Evolutionary conservation across 1,140 invertebrate species (phyloP).

Genomic region (Muscidifurax raptorellus): DNA sequence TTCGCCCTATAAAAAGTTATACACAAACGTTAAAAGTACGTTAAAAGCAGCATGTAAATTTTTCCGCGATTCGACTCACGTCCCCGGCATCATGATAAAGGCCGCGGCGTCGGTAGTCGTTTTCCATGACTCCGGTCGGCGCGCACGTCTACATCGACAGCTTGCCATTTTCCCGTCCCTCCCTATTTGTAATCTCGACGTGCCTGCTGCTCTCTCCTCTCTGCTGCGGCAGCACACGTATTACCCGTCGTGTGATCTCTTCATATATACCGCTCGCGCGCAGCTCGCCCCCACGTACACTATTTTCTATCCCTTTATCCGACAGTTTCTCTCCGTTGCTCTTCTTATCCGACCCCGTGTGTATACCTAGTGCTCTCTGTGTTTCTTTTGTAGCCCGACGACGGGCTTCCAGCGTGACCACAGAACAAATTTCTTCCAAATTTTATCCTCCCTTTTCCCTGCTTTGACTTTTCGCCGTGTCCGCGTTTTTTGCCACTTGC

Average conservation of each 20-base stretch:
- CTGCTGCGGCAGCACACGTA: not conserved
- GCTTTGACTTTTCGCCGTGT: not conserved
- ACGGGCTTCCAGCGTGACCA: conserved; percentile 53
- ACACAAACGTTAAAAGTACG: no score
- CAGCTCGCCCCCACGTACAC: not conserved
- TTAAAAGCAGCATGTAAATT: conserved; percentile 13
- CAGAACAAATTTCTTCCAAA: conserved; percentile 57
- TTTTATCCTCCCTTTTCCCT: not conserved
- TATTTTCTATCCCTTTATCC: conserved; percentile 22
- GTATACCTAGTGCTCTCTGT: not conserved
- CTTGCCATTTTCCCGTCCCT: conserved; percentile 19
- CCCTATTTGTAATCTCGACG: not conserved
- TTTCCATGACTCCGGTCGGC: not conserved
- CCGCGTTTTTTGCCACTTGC: not conserved
- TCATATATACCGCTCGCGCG: no score
- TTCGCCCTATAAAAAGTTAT: no score
- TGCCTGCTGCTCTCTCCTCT: not conserved
- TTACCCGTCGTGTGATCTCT: not conserved
- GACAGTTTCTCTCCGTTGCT: not conserved
- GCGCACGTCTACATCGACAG: not conserved
- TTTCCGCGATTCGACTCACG: conserved; percentile 12
- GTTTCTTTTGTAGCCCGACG: not conserved
- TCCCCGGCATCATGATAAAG: not conserved
- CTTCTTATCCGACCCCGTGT: not conserved
- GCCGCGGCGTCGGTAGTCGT: not conserved